These are phyloP conservation scores for Alloscopus bannaensis DNA, from an alignment of 2,888 invertebrate species.

Conservation along the genomic window DNA sequence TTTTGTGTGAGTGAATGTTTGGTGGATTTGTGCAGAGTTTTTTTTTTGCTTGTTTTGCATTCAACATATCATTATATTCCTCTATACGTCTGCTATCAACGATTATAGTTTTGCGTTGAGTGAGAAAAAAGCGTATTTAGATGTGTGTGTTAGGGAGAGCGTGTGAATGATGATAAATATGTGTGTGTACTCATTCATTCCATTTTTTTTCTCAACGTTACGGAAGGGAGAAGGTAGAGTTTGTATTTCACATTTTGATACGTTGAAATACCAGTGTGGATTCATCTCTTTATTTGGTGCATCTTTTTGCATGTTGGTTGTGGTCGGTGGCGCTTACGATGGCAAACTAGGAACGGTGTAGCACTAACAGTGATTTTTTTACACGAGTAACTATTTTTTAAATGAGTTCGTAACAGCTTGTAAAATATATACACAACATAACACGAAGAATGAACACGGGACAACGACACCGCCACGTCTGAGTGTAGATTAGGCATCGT, in stretches of 20 bases:
- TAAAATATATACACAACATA: not conserved
- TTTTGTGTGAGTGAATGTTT: not conserved
- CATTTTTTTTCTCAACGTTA: too few relatives aligned
- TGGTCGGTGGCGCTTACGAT: conserved; percentile 27
- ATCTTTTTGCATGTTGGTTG: conserved; percentile 8
- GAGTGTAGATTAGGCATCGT: too few relatives aligned
- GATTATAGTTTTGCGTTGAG: not conserved
- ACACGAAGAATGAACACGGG: conserved; percentile 16
- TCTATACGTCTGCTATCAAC: not conserved
- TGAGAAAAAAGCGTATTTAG: not conserved
- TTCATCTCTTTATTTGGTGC: too few relatives aligned
- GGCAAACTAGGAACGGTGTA: conserved; percentile 22
- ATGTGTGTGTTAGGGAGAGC: not conserved
- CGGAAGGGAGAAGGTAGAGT: not conserved
- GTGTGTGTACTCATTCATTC: not conserved
- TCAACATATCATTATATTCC: conserved; percentile 2
- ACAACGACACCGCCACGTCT: conserved; percentile 4
- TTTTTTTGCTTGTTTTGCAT: not conserved
- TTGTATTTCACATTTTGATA: not conserved
- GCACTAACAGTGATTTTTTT: not conserved
- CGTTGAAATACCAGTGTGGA: not conserved
- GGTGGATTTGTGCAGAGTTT: not conserved
- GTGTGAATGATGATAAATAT: not conserved
- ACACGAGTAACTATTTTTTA: not conserved
- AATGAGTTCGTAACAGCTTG: not conserved